phyloP scores from a whole-genome alignment of 2,113 vertebrate genomes.

The Pedetes capensis region DNA sequence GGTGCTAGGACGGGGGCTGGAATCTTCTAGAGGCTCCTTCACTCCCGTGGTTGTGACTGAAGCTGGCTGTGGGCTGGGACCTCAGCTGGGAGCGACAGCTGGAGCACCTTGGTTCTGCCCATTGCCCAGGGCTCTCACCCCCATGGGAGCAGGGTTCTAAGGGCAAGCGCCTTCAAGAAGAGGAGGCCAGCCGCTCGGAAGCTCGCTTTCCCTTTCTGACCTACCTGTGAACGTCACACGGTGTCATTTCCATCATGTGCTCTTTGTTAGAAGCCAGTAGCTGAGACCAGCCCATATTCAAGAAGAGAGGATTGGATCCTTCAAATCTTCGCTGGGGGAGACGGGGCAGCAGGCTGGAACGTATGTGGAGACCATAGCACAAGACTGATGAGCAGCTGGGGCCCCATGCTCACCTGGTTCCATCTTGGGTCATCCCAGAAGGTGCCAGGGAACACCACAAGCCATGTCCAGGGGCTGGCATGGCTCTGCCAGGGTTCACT shows the following conservation, averaged over 20 bases:
- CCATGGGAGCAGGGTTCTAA: background rate
- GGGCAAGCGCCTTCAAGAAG: background rate
- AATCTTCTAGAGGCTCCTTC: background rate
- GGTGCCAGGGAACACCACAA: background rate
- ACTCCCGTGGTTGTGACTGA: background rate
- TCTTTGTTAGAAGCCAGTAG: background rate
- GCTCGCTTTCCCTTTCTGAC: background rate
- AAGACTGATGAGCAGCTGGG: background rate
- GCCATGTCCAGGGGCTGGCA: no score
- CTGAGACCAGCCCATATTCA: background rate
- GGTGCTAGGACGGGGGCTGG: background rate
- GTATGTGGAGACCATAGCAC: background rate
- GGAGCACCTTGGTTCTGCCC: background rate
- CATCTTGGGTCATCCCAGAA: background rate
- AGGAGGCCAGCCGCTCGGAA: background rate
- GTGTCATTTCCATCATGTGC: background rate
- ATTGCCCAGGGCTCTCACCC: background rate
- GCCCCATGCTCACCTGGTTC: fast-evolving
- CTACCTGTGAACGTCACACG: background rate
- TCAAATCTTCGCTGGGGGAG: background rate
- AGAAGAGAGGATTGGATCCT: background rate
- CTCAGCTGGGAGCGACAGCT: background rate
- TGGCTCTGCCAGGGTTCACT: no score
- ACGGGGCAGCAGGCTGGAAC: background rate
- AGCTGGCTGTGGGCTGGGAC: background rate